These are phyloP conservation scores for Cygnus atratus DNA, from an alignment of 2,113 vertebrate species.

Conservation along the genomic window DNA sequence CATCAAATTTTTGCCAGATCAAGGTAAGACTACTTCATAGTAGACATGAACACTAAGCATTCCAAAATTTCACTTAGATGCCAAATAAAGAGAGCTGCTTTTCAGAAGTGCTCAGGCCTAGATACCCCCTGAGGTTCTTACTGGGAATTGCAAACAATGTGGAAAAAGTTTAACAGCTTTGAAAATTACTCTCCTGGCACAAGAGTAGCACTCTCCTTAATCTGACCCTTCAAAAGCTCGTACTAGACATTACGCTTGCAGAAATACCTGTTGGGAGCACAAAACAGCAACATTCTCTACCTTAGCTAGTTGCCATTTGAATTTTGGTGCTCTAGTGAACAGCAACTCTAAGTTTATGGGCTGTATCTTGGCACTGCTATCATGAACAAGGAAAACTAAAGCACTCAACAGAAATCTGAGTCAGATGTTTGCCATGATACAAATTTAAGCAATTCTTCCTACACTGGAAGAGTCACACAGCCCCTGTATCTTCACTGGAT, in stretches of 20 bases:
- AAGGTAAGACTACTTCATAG: neutral
- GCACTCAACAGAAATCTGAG: neutral
- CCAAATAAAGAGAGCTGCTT: neutral
- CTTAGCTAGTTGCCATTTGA: neutral
- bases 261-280: neutral
- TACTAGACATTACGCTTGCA: neutral
- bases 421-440: fast-evolving
- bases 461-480: neutral
- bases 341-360: neutral
- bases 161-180: neutral
- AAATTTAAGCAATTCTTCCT: neutral
- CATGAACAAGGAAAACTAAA: neutral
- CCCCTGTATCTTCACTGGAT: neutral
- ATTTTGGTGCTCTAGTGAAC: neutral
- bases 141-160: neutral
- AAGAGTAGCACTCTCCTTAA: neutral
- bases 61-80: neutral
- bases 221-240: neutral
- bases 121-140: neutral
- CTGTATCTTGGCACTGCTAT: neutral
- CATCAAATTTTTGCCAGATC: neutral
- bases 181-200: neutral
- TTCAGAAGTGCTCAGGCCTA: neutral
- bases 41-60: neutral
- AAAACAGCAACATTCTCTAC: neutral